Conservation (phyloP, 30 jellyfish, hydroid and myxozoan genomes). For the Rhopilema esculentum region DNA sequence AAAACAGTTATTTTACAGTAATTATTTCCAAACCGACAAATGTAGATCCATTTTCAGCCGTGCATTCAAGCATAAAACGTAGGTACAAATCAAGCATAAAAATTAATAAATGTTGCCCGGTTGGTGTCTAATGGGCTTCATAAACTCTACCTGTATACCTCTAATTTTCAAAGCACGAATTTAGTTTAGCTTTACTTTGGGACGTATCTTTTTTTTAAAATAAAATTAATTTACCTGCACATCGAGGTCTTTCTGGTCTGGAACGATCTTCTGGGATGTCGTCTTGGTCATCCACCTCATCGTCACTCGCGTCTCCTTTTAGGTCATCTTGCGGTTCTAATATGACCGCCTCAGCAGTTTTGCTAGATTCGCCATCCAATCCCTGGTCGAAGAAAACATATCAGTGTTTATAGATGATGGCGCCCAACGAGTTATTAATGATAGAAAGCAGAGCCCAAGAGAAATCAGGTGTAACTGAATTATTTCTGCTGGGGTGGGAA, state of each 20-base stretch:
- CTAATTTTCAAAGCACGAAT: too few relatives aligned
- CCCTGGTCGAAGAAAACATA: conserved; percentile 2
- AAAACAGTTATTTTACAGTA: too few relatives aligned
- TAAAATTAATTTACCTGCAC: conserved; percentile 31
- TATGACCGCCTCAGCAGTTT: conserved; percentile 29
- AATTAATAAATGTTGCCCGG: too few relatives aligned
- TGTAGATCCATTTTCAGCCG: too few relatives aligned
- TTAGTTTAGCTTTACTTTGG: too few relatives aligned
- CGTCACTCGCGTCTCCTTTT: conserved; percentile 46
- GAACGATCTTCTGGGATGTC: conserved; percentile 34
- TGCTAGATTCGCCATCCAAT: conserved; percentile 14
- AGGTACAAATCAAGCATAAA: too few relatives aligned
- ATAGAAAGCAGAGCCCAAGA: neutral
- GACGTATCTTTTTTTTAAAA: neutral
- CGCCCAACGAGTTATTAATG: too few relatives aligned
- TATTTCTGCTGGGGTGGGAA: neutral
- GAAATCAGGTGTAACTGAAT: neutral
- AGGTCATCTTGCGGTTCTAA: conserved; percentile 53
- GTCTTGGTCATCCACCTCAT: conserved; percentile 35
- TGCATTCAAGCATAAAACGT: too few relatives aligned
- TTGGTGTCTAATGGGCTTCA: too few relatives aligned
- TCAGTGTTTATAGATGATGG: too few relatives aligned
- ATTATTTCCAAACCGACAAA: too few relatives aligned
- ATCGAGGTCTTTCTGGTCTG: conserved; percentile 70
- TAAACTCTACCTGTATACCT: too few relatives aligned